Conservation (phyloP, 2,888 invertebrate species). For the Chaitophorus viminalis region DNA sequence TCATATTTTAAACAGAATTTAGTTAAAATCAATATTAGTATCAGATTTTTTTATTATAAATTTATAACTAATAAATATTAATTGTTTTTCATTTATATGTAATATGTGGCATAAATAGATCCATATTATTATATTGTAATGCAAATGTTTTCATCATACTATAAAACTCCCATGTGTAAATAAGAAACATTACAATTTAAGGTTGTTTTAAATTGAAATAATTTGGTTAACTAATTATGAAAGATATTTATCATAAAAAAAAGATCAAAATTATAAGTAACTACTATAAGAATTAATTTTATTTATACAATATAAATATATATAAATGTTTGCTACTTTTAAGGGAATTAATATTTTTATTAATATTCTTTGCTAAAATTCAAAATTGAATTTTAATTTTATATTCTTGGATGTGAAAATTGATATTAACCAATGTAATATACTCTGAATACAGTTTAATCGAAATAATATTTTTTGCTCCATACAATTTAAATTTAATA, state of each 20-base stretch:
- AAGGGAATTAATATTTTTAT: conserved; percentile 7
- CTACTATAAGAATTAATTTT: conserved; percentile 30
- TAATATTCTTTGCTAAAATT: conserved; percentile 28
- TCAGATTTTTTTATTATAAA: background rate
- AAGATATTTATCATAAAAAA: conserved; percentile 35
- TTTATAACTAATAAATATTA: background rate
- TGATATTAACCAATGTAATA: conserved; percentile 50
- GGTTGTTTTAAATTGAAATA: conserved; percentile 4
- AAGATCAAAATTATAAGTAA: conserved; percentile 53
- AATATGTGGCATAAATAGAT: background rate
- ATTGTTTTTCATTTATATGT: background rate
- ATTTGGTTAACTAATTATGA: background rate
- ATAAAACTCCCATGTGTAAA: background rate
- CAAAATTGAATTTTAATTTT: conserved; percentile 15
- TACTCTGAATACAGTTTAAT: conserved; percentile 39
- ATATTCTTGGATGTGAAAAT: conserved; percentile 27
- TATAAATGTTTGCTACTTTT: conserved; percentile 6
- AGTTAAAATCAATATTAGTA: background rate
- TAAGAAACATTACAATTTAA: conserved; percentile 21
- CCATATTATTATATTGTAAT: background rate
- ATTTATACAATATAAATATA: background rate
- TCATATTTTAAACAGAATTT: background rate
- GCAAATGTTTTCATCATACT: background rate
- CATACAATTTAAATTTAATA: background rate
- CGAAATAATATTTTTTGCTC: background rate